Conservation (phyloP, 2,888 invertebrate species). For the Drosophila tripunctata region DNA sequence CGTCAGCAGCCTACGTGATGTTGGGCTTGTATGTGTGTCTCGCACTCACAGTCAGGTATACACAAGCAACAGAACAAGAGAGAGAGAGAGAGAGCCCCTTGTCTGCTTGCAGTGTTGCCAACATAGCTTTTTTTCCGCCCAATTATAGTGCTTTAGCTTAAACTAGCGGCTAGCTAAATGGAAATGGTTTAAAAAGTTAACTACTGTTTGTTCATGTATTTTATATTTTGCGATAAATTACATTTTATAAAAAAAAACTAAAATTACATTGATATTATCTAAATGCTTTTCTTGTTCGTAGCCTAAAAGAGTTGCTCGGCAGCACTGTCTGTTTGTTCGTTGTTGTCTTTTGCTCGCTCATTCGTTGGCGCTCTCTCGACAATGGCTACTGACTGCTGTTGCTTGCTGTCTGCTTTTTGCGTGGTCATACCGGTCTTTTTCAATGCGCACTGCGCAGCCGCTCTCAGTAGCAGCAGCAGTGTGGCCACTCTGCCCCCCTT, state of each 20-base stretch:
- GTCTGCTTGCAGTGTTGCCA: too few species aligned
- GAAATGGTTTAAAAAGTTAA: too few species aligned
- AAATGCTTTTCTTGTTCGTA: too few species aligned
- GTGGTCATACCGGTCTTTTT: constrained; percentile 80
- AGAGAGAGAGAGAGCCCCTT: constrained; percentile 9
- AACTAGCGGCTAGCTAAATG: too few species aligned
- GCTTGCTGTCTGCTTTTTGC: constrained; percentile 54
- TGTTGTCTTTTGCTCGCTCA: constrained; percentile 40
- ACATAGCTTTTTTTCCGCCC: too few species aligned
- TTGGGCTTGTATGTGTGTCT: constrained; percentile 49
- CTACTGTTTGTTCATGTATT: too few species aligned
- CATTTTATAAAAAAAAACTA: too few species aligned
- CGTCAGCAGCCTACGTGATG: constrained; percentile 74
- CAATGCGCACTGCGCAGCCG: constrained; percentile 21
- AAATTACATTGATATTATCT: too few species aligned
- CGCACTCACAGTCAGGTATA: constrained; percentile 32
- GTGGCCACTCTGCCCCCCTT: not conserved
- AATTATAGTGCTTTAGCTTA: too few species aligned
- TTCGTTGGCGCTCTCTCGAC: constrained; percentile 29
- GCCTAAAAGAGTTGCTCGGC: too few species aligned
- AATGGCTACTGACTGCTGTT: constrained; percentile 24
- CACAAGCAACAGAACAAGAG: constrained; percentile 1
- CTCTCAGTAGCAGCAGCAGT: constrained; percentile 9
- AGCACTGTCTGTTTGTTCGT: constrained; percentile 39
- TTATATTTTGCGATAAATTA: too few species aligned